Evolutionary conservation across 2,888 invertebrate genomes (phyloP), one percentile per base, ranked within the genome.

Genomic region (Sicus ferrugineus): DNA sequence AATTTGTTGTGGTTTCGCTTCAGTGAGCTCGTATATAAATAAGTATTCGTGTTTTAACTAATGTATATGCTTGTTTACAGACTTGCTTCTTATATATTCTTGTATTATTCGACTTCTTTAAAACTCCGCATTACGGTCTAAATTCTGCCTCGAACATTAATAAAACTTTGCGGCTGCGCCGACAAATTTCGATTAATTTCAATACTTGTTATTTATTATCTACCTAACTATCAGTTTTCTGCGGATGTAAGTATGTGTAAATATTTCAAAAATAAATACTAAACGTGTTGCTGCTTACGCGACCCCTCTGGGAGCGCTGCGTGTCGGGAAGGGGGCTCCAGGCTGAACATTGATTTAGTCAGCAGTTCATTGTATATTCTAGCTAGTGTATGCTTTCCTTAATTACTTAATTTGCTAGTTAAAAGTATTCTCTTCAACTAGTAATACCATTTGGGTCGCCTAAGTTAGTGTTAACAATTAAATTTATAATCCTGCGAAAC

Each of bases 101-200:
- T 21, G 56, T 77, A 78, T 75, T 74, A 75, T 78, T 74, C 21
- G 14, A 28, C 26, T 79, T 76, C 77, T 76, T 77, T 80, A 76
- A 75, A n/a, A n/a, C n/a, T n/a, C n/a, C n/a, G n/a, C n/a, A n/a
- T n/a, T n/a, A n/a, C n/a, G n/a, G n/a, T n/a, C n/a, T n/a, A n/a
- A n/a, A n/a, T n/a, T n/a, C n/a, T n/a, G n/a, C n/a, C n/a, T n/a
- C n/a, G n/a, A n/a, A n/a, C n/a, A n/a, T n/a, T n/a, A n/a, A n/a
- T n/a, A n/a, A n/a, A n/a, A n/a, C n/a, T n/a, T n/a, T n/a, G n/a
- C n/a, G n/a, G n/a, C n/a, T n/a, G n/a, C n/a, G n/a, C n/a, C n/a
- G n/a, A n/a, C n/a, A n/a, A 52, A 16, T 48, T 52, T 52, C 23
- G n/a, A 52, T 52, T 26, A 5, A 14, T 59, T 46, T 30, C 52